Base-by-base conservation (phyloP, 2,113 vertebrate genomes). In the Chinchilla lanigera region DNA sequence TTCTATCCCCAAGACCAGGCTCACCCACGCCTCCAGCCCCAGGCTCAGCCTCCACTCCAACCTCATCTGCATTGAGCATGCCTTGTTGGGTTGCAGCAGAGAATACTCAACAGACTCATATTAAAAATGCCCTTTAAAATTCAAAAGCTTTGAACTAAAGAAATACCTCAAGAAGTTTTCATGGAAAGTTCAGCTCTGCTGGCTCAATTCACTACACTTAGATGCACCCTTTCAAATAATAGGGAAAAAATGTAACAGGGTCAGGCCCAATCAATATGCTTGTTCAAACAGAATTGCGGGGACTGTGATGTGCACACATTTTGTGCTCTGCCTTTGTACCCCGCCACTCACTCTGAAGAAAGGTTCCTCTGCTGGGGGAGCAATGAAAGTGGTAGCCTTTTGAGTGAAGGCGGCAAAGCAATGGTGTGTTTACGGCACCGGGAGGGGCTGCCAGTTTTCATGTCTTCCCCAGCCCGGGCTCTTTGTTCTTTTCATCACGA, bases 71-170 rank as follows among this genome's bases (percentile, higher is more conserved):
- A 98, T 98, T 98, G 98, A 98, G 96, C 98, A 98, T 98, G 98
- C 98, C 98, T 98, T 98, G 98, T 97, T 97, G 81, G 96, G 98
- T 63, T 97, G 97, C 97, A 97, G 97, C 97, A 98, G 98, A 97
- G 98, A 98, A 98, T 97, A 98, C 98, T 98, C 98, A 84, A 98
- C 98, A 99, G 98, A 65, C 97, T 97, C 97, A 89, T 99, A 99
- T 99, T 99, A 99, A 99, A 99, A 99, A 99, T 99, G 99, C 99
- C 99, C 99, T 99, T 99, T 99, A 99, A 99, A 99, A 99, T 98
- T 98, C 98, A 98, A 98, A 98, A 98, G 99, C 99, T 99, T 99
- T 99, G 99, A 99, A 99, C 99, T 99, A 98, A 98, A 99, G 99
- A 99, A 99, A 98, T 98, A 99, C 98, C 99, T 99, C 97, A 95